Conservation (phyloP, 2,797 vertebrate species). For the Zenarchopterus dispar region DNA sequence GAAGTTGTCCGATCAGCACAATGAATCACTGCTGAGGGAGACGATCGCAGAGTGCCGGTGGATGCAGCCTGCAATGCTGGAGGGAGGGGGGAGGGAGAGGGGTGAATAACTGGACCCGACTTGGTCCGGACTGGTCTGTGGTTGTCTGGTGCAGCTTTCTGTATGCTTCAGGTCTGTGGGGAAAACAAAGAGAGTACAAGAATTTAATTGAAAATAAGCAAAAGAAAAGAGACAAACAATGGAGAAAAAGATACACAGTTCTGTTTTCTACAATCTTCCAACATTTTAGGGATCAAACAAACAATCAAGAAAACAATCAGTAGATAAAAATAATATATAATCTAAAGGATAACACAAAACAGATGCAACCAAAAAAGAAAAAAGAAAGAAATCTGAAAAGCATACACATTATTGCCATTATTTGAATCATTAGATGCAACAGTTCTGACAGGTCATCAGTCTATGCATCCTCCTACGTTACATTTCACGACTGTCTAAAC, state of each 20-base stretch:
- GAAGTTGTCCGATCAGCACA: slow-evolving; percentile 45
- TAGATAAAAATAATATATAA: neutral
- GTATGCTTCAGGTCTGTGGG: slow-evolving; percentile 59
- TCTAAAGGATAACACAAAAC: neutral
- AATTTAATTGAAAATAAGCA: neutral
- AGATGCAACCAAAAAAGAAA: neutral
- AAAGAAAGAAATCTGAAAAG: neutral
- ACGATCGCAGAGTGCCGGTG: slow-evolving; percentile 24
- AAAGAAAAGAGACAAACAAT: neutral
- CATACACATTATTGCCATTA: too few species aligned
- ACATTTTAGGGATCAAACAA: neutral
- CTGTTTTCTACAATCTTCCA: too few species aligned
- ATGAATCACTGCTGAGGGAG: slow-evolving; percentile 34
- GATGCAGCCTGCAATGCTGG: slow-evolving; percentile 41
- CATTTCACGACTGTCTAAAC: too few species aligned
- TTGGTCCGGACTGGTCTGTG: slow-evolving; percentile 45
- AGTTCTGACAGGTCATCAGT: too few species aligned
- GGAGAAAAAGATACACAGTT: too few species aligned
- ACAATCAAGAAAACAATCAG: neutral
- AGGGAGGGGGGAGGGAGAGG: slow-evolving; percentile 13
- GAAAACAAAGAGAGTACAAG: slow-evolving; percentile 31
- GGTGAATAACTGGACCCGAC: slow-evolving; percentile 28
- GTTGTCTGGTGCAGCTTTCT: slow-evolving; percentile 50
- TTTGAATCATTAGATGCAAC: too few species aligned
- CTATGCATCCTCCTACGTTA: too few species aligned